Evolutionary conservation across 2,113 vertebrate species (phyloP), one percentile per base, ranked within the genome.

Genomic region (Neogobius melanostomus): DNA sequence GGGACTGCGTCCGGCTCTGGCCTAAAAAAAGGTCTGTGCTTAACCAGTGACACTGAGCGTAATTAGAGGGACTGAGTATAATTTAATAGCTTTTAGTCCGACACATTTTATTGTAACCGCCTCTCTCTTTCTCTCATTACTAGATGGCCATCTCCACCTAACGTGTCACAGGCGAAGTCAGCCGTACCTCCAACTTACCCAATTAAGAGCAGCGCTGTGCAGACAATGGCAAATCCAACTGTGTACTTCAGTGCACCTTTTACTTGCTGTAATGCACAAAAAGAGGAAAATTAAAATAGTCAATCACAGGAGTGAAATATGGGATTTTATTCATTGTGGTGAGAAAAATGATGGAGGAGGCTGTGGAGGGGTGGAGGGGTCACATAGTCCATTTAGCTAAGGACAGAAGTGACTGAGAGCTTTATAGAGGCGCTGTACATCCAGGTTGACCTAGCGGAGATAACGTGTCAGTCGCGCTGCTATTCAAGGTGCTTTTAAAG

Each of bases 181-280:
- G 68, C 74, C 68, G 21, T 77, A 71, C 75, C 60, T 64, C 52
- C 66, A 71, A 95, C 97, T 97, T 93, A 99, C 98, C 98, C 98
- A 93, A 98, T 95, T 88, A 99, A 83, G 68, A 99, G 95, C 78
- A 99, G 95, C 74, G 93, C 88, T 21, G 93, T 81, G 68, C 98
- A 99, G 86, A 98, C 77, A 57, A 95, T 84, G 83, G 89, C 83
- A 82, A 98, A 98, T 86, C 95, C 97, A 89, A 95, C 53, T 44
- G 97, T 98, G 82, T 98, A 99, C 80, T 93, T 99, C 82, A 97
- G 79, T 56, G 96, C 96, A 8, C 92, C 96, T 92, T 96, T 96
- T 86, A 97, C 92, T 94, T 98, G 96, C 97, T 98, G 85, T 66
- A 93, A 92, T 88, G 66, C 21, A 59, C 21, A 59, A 84, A 74